phyloP scores from a whole-genome alignment of 2,888 invertebrate genomes.

The Pasiphila rectangulata region DNA sequence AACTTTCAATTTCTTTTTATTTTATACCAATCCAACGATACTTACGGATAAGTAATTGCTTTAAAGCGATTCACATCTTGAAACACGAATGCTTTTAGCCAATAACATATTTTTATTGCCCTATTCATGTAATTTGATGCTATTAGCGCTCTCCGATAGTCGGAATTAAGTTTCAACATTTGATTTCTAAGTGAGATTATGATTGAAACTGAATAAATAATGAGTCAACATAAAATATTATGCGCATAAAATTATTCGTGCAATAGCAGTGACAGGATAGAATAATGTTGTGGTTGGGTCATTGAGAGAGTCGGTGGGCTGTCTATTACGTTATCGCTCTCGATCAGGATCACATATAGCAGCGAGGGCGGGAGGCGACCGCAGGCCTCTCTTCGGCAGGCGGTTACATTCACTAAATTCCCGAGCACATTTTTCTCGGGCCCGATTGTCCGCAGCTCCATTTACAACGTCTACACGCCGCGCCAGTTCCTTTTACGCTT shows the following conservation, averaged over 20 bases:
- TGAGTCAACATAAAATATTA: too few relatives aligned
- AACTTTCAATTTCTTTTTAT: slow-evolving; percentile 56
- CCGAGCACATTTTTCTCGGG: slow-evolving; percentile 74
- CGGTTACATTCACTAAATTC: slow-evolving; percentile 77
- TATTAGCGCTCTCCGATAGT: slow-evolving; percentile 25
- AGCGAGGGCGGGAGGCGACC: slow-evolving; percentile 53
- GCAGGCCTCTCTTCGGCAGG: slow-evolving; percentile 61
- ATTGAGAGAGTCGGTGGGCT: slow-evolving; percentile 41
- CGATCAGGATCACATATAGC: slow-evolving; percentile 63
- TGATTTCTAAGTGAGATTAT: slow-evolving; percentile 14
- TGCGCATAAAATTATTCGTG: slow-evolving; percentile 20
- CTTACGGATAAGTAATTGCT: slow-evolving; percentile 61
- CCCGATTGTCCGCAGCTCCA: slow-evolving; percentile 79
- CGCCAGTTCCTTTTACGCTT: slow-evolving; percentile 80
- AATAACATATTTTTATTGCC: slow-evolving; percentile 35
- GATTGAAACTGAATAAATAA: slow-evolving; percentile 19
- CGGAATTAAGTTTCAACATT: slow-evolving; percentile 19
- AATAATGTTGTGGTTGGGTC: slow-evolving; percentile 49
- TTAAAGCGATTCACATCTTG: slow-evolving; percentile 46
- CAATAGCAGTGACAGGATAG: slow-evolving; percentile 21
- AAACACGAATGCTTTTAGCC: slow-evolving; percentile 36
- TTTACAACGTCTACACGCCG: slow-evolving; percentile 80
- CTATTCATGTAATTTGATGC: slow-evolving; percentile 21
- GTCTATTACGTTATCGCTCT: slow-evolving; percentile 67
- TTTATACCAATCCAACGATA: slow-evolving; percentile 52